Conservation (phyloP, 2,888 invertebrate genomes). For the Cephus runcator region DNA sequence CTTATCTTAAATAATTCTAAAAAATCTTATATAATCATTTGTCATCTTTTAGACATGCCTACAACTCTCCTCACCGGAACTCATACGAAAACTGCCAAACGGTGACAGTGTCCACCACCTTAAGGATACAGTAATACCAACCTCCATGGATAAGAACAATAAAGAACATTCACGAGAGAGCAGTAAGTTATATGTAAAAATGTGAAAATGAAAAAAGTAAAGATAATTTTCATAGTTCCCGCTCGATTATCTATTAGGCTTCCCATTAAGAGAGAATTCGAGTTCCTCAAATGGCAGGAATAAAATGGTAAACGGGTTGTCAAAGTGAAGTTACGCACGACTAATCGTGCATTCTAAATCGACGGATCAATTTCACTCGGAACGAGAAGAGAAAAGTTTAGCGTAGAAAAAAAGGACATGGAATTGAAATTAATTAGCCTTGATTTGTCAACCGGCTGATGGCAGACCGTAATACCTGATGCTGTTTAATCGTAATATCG, state of each 20-base stretch:
- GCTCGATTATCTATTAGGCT: too few species aligned
- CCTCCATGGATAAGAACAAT: slow-evolving; percentile 47
- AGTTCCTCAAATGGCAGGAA: not conserved
- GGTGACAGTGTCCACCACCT: slow-evolving; percentile 53
- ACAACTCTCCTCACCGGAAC: slow-evolving; percentile 61
- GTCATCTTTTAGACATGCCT: slow-evolving; percentile 54
- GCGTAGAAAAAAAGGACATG: too few species aligned
- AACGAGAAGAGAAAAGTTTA: not conserved
- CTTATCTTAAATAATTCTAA: not conserved
- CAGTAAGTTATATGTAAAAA: slow-evolving; percentile 20
- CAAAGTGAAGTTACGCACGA: slow-evolving; percentile 16
- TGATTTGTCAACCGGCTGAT: too few species aligned
- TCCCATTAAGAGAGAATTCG: too few species aligned
- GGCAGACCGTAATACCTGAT: too few species aligned
- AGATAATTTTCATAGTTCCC: too few species aligned
- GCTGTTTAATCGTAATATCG: not conserved
- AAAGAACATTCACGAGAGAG: slow-evolving; percentile 37
- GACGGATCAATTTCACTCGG: not conserved
- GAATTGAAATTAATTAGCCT: too few species aligned
- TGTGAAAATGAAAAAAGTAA: not conserved
- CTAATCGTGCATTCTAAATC: slow-evolving; percentile 15
- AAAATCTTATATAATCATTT: not conserved
- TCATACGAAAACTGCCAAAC: slow-evolving; percentile 61
- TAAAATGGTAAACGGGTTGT: not conserved
- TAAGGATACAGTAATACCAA: slow-evolving; percentile 49